Evolutionary conservation across 2,888 invertebrate genomes (phyloP).

Genomic region (Chaetoderma sp.): DNA sequence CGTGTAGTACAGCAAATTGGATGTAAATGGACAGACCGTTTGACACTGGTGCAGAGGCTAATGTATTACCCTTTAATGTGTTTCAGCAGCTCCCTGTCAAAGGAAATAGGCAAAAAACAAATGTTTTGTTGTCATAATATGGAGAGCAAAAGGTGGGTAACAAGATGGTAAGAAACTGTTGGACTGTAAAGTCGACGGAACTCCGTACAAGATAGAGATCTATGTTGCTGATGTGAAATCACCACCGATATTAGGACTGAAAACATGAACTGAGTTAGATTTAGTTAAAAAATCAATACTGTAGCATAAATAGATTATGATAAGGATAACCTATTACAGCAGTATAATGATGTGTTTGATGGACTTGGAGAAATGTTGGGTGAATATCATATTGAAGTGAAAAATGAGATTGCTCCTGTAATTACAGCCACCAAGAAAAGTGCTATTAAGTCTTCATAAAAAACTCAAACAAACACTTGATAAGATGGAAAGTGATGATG

Average conservation of each 20-base stretch:
- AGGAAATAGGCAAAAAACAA: no score
- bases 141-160: no score
- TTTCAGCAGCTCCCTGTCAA: no score
- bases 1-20: no score
- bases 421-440: neutral
- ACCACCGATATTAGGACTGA: neutral
- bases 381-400: neutral
- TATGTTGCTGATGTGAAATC: neutral
- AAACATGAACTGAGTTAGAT: neutral
- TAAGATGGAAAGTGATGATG: neutral
- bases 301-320: no score
- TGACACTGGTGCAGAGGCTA: slow-evolving; percentile 30
- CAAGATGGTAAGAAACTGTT: neutral
- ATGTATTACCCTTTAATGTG: slow-evolving; percentile 18
- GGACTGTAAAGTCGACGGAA: neutral
- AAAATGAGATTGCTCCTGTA: neutral
- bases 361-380: neutral
- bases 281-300: neutral
- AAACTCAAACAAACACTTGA: neutral
- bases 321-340: neutral
- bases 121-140: no score
- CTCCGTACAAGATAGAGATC: neutral
- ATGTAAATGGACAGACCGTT: no score
- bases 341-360: neutral
- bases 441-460: neutral